A percentile compares a stretch with the other conserved stretches of the same genome.
These are phyloP conservation scores for Limnephilus marmoratus DNA, from an alignment of 2,888 invertebrate species.

Conservation along the genomic window DNA sequence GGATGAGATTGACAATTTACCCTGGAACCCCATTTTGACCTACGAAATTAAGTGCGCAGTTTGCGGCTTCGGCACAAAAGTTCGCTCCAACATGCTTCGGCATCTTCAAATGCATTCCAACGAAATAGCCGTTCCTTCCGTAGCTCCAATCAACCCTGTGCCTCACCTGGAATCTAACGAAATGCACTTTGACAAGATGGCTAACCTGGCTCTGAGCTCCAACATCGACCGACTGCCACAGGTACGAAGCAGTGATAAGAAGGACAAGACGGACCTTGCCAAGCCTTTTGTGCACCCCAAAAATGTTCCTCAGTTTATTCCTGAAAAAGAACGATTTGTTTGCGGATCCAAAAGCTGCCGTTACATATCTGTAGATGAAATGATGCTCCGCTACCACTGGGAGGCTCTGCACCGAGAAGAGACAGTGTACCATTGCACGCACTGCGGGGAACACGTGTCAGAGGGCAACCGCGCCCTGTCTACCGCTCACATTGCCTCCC, in stretches of 20 bases:
- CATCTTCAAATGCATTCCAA: conserved; percentile 83
- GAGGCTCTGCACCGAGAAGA: conserved; percentile 83
- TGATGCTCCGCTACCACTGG: conserved; percentile 84
- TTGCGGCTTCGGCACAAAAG: conserved; percentile 84
- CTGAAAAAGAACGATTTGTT: conserved; percentile 79
- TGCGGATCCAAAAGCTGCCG: conserved; percentile 85
- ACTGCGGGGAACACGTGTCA: conserved; percentile 81
- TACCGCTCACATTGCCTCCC: conserved; percentile 81
- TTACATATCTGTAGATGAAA: conserved; percentile 84
- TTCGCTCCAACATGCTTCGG: conserved; percentile 83
- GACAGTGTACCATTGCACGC: conserved; percentile 81
- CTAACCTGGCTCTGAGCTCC: conserved; percentile 88
- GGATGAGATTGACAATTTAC: conserved; percentile 80
- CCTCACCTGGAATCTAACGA: conserved; percentile 87
- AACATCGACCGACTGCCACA: conserved; percentile 68
- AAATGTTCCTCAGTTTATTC: conserved; percentile 75
- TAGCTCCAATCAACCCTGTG: conserved; percentile 88
- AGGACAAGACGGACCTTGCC: conserved; percentile 65
- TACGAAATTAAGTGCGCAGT: conserved; percentile 80
- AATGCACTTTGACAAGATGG: conserved; percentile 91
- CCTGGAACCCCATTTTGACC: conserved; percentile 81
- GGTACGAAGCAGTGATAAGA: conserved; percentile 71
- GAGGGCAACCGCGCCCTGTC: conserved; percentile 74
- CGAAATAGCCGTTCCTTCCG: conserved; percentile 79
- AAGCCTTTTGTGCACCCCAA: conserved; percentile 9